A percentile compares a stretch with the other conserved stretches of the same genome.
Conservation (phyloP, 2,888 invertebrate species). For the Drosophila neonasuta region DNA sequence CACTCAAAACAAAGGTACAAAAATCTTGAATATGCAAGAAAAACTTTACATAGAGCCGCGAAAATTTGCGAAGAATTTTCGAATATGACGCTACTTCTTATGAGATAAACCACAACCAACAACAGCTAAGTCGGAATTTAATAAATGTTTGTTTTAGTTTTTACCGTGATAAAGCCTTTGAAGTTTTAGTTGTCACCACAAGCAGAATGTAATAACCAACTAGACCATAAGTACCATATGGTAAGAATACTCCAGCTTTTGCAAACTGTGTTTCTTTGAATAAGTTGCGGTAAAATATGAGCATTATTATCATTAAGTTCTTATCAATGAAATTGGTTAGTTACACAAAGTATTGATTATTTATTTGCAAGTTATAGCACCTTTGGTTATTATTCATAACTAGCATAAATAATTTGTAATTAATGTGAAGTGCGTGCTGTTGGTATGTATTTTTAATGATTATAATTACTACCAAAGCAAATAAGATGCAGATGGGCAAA, state of each 20-base stretch:
- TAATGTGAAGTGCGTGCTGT: too few species aligned
- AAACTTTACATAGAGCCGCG: constrained; percentile 60
- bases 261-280: not conserved
- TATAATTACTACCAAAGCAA: too few species aligned
- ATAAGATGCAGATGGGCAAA: too few species aligned
- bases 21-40: constrained; percentile 65
- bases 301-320: not conserved
- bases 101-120: constrained; percentile 13
- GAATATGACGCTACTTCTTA: constrained; percentile 22
- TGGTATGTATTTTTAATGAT: too few species aligned
- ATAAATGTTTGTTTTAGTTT: constrained; percentile 64
- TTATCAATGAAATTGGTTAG: too few species aligned
- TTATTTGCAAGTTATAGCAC: too few species aligned
- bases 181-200: constrained; percentile 51
- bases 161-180: constrained; percentile 53
- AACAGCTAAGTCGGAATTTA: constrained; percentile 62
- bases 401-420: too few species aligned
- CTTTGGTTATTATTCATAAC: too few species aligned
- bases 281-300: not conserved
- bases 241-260: not conserved
- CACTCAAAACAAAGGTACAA: constrained; percentile 41
- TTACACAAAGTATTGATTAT: too few species aligned
- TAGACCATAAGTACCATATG: constrained; percentile 10
- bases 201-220: constrained; percentile 6
- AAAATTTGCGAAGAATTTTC: constrained; percentile 57